Base-by-base conservation (phyloP, 37 sponge, comb jelly and placozoan species). In the Halichondria panicea region DNA sequence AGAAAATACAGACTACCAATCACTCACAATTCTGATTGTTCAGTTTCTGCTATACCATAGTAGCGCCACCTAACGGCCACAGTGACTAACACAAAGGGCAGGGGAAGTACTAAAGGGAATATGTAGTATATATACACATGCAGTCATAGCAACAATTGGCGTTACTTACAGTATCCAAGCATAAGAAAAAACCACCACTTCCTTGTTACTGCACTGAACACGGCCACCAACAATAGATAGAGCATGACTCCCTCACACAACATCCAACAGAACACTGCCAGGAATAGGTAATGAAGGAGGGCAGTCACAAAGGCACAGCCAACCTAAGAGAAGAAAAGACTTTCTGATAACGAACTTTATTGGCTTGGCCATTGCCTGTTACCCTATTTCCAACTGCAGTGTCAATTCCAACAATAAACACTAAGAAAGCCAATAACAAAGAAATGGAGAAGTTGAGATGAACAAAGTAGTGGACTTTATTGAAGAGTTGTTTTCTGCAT, bases 161-260 rank as follows among this genome's bases (percentile, higher is more conserved):
- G 52, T 48, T 25, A 38, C 87, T 70, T 65, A 87, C 87, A 65
- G 57, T 68, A 87, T 45, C 87, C 87, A 5, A 87, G 54, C 28
- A 87, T 31, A 2, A 80, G 55, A 63, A 87, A 87, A 35, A 81
- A 80, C 87, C 87, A 87, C 75, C 82, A 74, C 37, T 75, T 87
- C 81, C 75, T 68, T 0, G 81, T 59, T 34, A 87, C 76, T 3
- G 24, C 27, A 9, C 60, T 63, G 70, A 87, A 87, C 48, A 87
- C 87, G 31, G 65, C 67, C 22, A 74, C 75, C 81, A 87, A 33
- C 76, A 87, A 68, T 40, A 87, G 76, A 39, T 87, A 87, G 46
- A 87, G 75, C 87, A 87, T 87, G 32, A 87, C 55, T 54, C 87
- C 87, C 43, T 87, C 87, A 80, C 87, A 87, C 63, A 87, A 43